Conservation (phyloP, 30 jellyfish, hydroid and myxozoan genomes). For the Cassiopea xamachana region DNA sequence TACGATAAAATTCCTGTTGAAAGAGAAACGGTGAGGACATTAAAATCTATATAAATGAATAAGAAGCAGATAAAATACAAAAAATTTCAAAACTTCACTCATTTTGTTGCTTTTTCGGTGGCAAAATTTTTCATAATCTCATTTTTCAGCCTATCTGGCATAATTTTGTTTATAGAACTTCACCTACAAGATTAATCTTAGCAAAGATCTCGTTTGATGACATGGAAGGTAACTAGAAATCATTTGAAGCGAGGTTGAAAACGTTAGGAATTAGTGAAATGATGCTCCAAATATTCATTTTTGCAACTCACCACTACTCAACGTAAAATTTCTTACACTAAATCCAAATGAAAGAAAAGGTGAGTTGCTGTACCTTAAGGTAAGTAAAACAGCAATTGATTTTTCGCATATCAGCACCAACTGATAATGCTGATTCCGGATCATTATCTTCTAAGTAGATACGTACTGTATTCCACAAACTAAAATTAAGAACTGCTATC, state of each 20-base stretch:
- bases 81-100: too few relatives aligned
- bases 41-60: background rate
- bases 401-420: conserved; percentile 98
- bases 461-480: conserved; percentile 71
- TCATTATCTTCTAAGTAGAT: conserved; percentile 75
- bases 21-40: background rate
- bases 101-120: too few relatives aligned
- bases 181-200: too few relatives aligned
- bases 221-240: too few relatives aligned
- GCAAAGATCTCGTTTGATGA: too few relatives aligned
- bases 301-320: background rate
- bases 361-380: conserved; percentile 66
- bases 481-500: background rate
- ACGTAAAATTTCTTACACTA: background rate
- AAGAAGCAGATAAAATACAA: background rate
- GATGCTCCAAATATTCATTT: too few relatives aligned
- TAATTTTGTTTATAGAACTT: too few relatives aligned
- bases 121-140: too few relatives aligned
- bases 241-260: too few relatives aligned
- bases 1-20: conserved; percentile 42
- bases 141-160: too few relatives aligned
- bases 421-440: conserved; percentile 78
- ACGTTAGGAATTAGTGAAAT: too few relatives aligned
- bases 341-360: background rate
- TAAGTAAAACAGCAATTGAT: conserved; percentile 76